phyloP scores from a whole-genome alignment of 1,140 invertebrate species.

The Drosophila takahashii region DNA sequence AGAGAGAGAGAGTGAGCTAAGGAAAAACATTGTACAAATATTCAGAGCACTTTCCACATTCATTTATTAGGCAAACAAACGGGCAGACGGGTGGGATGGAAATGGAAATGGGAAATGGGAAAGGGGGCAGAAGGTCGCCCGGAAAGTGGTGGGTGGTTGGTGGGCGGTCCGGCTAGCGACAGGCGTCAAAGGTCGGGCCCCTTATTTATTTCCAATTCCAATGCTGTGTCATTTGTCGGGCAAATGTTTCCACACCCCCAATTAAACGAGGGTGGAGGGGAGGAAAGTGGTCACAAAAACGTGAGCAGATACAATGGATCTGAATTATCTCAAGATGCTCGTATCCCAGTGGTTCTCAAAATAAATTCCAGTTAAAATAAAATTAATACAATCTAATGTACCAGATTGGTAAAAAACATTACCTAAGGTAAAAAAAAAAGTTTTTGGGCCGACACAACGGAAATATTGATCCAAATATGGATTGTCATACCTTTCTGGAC shows the following conservation, averaged over 20 bases:
- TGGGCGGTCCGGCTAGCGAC: conserved; percentile 11
- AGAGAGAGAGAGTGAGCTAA: conserved; percentile 4
- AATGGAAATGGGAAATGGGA: too few species aligned
- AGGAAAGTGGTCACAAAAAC: conserved; percentile 4
- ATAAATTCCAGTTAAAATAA: not conserved
- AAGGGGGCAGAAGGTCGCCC: conserved; percentile 9
- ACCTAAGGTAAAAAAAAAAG: too few species aligned
- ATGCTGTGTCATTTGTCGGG: conserved; percentile 47
- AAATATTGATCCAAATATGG: too few species aligned
- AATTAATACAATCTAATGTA: not conserved
- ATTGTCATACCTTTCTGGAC: too few species aligned
- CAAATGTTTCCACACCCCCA: conserved; percentile 24
- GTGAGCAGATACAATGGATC: conserved; percentile 3
- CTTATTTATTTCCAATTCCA: conserved; percentile 59
- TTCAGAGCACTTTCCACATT: conserved; percentile 69
- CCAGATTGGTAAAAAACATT: too few species aligned
- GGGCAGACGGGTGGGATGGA: conserved; percentile 2
- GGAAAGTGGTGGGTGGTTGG: not conserved
- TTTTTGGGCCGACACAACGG: too few species aligned
- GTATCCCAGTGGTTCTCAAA: not conserved
- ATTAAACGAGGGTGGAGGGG: conserved; percentile 1
- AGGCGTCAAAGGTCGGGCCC: conserved; percentile 55
- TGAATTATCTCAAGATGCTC: not conserved
- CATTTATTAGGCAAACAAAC: conserved; percentile 69
- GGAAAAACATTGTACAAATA: conserved; percentile 66